Evolutionary conservation across 1,140 invertebrate genomes (phyloP), one percentile per base, ranked within the genome.

Genomic region (Neoseiulus cucumeris): DNA sequence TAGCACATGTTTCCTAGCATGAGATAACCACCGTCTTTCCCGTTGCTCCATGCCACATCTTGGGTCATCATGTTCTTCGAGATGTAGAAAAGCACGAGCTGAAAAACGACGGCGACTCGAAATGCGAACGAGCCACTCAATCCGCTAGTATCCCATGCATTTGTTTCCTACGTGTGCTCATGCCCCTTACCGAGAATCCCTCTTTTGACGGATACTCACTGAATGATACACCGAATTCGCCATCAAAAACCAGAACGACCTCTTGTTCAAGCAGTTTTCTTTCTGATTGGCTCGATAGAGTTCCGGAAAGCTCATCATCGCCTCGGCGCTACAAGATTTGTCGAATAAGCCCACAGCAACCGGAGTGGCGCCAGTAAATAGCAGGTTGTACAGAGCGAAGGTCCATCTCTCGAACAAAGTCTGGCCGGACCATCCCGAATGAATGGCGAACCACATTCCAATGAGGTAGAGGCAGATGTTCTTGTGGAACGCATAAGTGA

Each of bases 401-500:
- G 90, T 91, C 95, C 95, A 98, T 72, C 93, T 80, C 76, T 98
- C 95, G 76, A 98, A 98, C 25, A 98, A 80, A 72, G 97, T 94
- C 77, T 98, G 94, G 29, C 95, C 95, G 44, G 90, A 93, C 89
- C 93, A 98, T 68, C 90, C 94, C 67, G 90, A 96, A 74, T 94
- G 89, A 72, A 96, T 87, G 14, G 93, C 93, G 79, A 97, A 99
- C 94, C 94, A 98, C 44, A 98, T 79, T 73, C 98, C 94, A 72
- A 98, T 98, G 44, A 99, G 89, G 77, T 98, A 98, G 0, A 98
- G 80, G 76, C 93, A 97, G 73, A 99, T 96, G 77, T 98, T 98
- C 77, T 99, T 99, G 80, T 98, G 97, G 76, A 98, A 98, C 69
- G 91, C 96, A 79, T 98, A 99, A n/a, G 99, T 82, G 72, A 99